Base-by-base conservation (phyloP, 2,888 invertebrate genomes). In the Malthinus flaveolus region DNA sequence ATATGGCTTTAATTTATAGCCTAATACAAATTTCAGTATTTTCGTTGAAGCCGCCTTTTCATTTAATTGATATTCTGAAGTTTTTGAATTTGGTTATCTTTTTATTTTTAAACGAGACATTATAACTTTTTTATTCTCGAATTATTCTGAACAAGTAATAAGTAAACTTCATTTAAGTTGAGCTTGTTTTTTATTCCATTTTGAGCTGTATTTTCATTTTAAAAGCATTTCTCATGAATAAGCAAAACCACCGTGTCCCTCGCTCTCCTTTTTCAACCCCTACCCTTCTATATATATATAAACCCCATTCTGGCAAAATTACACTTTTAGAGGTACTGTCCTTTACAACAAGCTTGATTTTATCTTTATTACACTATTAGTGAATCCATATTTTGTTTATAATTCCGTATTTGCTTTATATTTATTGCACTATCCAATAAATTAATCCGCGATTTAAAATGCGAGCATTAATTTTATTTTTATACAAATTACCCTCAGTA, bases 221-320 rank as follows among this genome's bases (percentile, higher is more conserved):
- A 74, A 74, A 76, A 75, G 74, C 74, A 74, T 74, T 75, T 72
- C 74, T 75, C 75, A 75, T 75, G 75, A 76, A 76, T 76, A 76
- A 75, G 74, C 75, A 73, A 74, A 76, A 73, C 71, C 71, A 66
- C 71, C 68, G 64, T 67, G 69, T 68, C 65, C 66, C 67, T 63
- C 66, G 52, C 59, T 58, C 66, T 56, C 65, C 67, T 59, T 67
- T 66, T 58, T 62, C 56, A 56, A 58, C 66, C 61, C 61, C 66
- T 66, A 62, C 68, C 68, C 71, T 70, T 23, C 23, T 23, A 23
- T 23, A 23, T 23, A 23, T 71, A 69, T 71, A 71, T 69, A 73
- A 72, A 73, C 72, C 69, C 69, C 66, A 71, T 69, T 70, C 69
- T 72, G 69, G 67, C 69, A 72, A 73, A 73, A 73, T 73, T 72